phyloP scores from a whole-genome alignment of 2,797 vertebrate species.

The Dendrocincla tyrannina region DNA sequence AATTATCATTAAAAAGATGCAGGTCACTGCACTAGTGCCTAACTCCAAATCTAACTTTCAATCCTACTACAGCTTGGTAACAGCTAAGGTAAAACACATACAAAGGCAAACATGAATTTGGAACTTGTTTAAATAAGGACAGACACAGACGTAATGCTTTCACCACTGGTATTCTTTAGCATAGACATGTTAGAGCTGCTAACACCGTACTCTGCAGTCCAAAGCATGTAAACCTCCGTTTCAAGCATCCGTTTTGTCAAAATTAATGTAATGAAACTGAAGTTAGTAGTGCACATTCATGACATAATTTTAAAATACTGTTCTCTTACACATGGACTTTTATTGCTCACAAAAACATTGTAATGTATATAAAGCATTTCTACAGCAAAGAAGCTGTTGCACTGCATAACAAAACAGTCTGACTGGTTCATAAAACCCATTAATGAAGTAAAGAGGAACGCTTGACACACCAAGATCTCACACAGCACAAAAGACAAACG shows the following conservation, averaged over 20 bases:
- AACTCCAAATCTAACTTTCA: slow-evolving; percentile 3
- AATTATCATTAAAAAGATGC: slow-evolving; percentile 13
- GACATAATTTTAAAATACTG: slow-evolving; percentile 56
- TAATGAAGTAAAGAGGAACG: slow-evolving; percentile 64
- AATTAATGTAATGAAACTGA: slow-evolving; percentile 59
- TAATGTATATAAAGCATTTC: slow-evolving; percentile 71
- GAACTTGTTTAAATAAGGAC: background rate
- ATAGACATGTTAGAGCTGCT: slow-evolving; percentile 15
- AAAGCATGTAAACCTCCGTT: slow-evolving; percentile 11
- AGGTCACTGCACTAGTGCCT: background rate
- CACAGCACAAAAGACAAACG: slow-evolving; percentile 76
- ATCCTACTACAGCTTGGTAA: background rate
- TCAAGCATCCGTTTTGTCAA: slow-evolving; percentile 54
- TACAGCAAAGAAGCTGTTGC: slow-evolving; percentile 73
- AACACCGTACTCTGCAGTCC: slow-evolving; percentile 34
- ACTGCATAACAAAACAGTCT: slow-evolving; percentile 67
- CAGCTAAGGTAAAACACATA: background rate
- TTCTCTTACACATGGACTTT: slow-evolving; percentile 50
- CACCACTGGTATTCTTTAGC: slow-evolving; percentile 15
- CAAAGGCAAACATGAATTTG: slow-evolving; percentile 28
- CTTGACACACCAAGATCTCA: slow-evolving; percentile 66
- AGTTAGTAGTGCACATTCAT: slow-evolving; percentile 61
- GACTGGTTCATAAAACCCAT: slow-evolving; percentile 64
- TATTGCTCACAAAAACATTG: slow-evolving; percentile 58
- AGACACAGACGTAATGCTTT: background rate